Base-by-base conservation (phyloP, 1,140 invertebrate species). In the Drosophila prosaltans region DNA sequence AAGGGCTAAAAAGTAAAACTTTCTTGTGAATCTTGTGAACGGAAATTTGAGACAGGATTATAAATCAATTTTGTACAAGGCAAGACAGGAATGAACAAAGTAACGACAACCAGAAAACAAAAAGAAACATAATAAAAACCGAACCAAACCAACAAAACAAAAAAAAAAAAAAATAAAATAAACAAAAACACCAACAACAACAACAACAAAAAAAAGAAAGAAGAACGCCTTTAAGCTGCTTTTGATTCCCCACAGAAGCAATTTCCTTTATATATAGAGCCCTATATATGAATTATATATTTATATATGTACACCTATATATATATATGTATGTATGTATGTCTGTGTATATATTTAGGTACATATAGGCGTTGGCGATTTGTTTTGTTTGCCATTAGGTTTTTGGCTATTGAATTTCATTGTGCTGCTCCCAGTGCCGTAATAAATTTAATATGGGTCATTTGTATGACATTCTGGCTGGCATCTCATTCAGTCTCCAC, bases 361-460 rank as follows among this genome's bases (percentile, higher is more conserved):
- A 65, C 61, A 66, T 58, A 65, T 77, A 71, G 74, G 74, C 74
- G 82, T 78, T 69, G 78, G 81, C 85, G 79, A 86, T 86, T 86
- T 86, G 83, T 88, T 86, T 85, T 86, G 83, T 78, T 88, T 86
- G 82, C 83, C 82, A 86, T 88, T 86, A 85, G 79, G 80, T 70
- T 64, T 65, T 61, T 48, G 76, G 82, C 82, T 88, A 88, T 83
- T 86, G 84, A 80, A 89, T 89, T 89, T 84, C 81, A 89, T 89
- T 89, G 84, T 88, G 68, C 76, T 88, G 83, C 78, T 84, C 69
- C 69, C 71, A 68, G 48, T 57, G 81, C 78, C 78, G 78, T 89
- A 88, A 88, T 88, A 89, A 89, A 89, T 89, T 89, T 89, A 89
- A 84, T 89, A 89, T 89, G 84, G 84, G 84, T 89, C 84, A 89